A percentile compares a stretch with the other conserved stretches of the same genome.
Conservation (phyloP, 2,797 vertebrate genomes). For the Eidolon dupreanum region DNA sequence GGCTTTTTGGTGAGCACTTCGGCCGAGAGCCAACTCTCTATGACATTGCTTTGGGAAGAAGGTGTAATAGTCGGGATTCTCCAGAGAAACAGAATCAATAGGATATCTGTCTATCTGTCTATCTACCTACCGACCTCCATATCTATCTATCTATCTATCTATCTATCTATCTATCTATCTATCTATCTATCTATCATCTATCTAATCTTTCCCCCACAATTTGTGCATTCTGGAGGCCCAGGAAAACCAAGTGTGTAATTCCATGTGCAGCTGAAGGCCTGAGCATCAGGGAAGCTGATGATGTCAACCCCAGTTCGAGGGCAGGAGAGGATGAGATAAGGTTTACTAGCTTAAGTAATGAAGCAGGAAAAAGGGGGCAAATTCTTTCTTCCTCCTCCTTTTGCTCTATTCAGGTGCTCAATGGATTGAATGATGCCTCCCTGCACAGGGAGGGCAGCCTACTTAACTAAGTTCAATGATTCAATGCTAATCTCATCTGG, state of each 20-base stretch:
- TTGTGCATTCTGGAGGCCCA: background rate
- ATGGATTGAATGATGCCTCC: background rate
- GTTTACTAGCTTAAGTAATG: background rate
- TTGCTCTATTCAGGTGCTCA: background rate
- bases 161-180: background rate
- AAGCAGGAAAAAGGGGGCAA: background rate
- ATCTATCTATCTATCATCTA: background rate
- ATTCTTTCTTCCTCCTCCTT: background rate
- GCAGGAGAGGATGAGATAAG: background rate
- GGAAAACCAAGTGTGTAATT: background rate
- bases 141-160: background rate
- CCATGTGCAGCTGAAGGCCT: background rate
- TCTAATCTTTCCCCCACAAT: background rate
- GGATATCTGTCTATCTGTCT: background rate
- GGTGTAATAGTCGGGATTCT: background rate
- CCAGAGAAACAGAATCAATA: background rate
- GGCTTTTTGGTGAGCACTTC: background rate
- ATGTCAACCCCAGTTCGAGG: background rate
- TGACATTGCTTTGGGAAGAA: background rate
- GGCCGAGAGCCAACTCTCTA: background rate
- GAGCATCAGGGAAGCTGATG: background rate
- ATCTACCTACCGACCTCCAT: background rate
- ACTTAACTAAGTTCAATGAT: background rate
- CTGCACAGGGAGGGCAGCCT: background rate
- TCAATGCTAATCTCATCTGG: background rate